Conservation (phyloP, 2,888 invertebrate species). For the Onchidella celtica region DNA sequence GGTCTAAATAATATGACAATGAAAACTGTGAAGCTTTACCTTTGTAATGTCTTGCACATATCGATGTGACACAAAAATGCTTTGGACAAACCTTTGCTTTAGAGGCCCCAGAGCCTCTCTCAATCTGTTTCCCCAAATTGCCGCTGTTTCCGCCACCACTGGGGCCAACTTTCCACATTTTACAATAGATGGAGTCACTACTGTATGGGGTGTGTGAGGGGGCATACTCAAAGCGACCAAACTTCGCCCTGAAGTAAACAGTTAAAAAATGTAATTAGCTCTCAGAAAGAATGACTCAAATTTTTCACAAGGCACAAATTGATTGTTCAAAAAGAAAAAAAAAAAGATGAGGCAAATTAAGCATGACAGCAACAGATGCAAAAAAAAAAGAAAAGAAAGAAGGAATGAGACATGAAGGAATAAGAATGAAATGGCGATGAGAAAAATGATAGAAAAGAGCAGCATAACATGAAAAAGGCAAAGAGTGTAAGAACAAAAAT, state of each 20-base stretch:
- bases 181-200: slow-evolving; percentile 18
- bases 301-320: not conserved
- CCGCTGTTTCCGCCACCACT: not conserved
- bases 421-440: not conserved
- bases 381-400: not conserved
- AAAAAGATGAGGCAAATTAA: no score
- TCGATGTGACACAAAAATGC: not conserved
- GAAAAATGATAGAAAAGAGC: not conserved
- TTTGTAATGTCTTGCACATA: not conserved
- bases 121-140: no score
- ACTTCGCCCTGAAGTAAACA: slow-evolving; percentile 82
- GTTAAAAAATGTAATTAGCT: no score
- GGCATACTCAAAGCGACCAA: slow-evolving; percentile 88
- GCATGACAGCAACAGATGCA: not conserved
- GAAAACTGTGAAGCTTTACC: not conserved
- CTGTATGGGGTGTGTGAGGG: slow-evolving; percentile 86
- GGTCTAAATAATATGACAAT: no score
- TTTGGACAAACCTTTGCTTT: no score
- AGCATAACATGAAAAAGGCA: no score
- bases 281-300: not conserved
- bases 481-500: no score
- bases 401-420: not conserved
- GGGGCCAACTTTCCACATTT: slow-evolving; percentile 4
- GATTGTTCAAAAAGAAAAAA: slow-evolving; percentile 3
- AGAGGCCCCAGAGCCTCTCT: no score